Evolutionary conservation across 2,113 vertebrate species (phyloP).

Genomic region (Dunckerocampus dactyliophorus): DNA sequence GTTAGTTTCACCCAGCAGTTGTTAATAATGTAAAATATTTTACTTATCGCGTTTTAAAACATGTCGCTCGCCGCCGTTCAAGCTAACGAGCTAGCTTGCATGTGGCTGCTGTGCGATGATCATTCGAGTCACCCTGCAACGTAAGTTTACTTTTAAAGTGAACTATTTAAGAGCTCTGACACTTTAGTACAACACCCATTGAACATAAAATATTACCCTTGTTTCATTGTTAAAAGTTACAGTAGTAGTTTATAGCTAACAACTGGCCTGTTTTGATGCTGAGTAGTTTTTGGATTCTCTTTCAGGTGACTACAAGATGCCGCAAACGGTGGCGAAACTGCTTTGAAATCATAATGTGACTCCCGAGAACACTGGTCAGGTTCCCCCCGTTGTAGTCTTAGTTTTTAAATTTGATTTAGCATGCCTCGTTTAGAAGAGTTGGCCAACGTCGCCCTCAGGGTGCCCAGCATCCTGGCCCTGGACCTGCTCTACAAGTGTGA

Average conservation of each 20-base stretch:
- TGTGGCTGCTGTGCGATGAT: constrained; percentile 29
- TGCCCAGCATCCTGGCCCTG: constrained; percentile 77
- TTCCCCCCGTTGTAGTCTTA: not conserved
- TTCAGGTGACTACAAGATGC: constrained; percentile 54
- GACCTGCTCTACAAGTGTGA: constrained; percentile 83
- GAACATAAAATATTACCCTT: too few species aligned
- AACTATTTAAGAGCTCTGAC: too few species aligned
- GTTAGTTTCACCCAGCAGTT: not conserved
- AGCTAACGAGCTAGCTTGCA: constrained; percentile 36
- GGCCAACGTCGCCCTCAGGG: constrained; percentile 78
- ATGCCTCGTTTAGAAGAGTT: constrained; percentile 77
- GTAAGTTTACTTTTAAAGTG: constrained; percentile 26
- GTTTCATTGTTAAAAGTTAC: not conserved
- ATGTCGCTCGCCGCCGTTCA: constrained; percentile 25
- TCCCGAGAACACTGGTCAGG: not conserved
- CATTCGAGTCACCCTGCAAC: constrained; percentile 16
- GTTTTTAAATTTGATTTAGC: not conserved
- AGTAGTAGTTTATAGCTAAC: not conserved
- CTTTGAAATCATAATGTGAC: constrained; percentile 52
- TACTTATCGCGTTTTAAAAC: constrained; percentile 10
- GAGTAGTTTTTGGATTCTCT: constrained; percentile 1
- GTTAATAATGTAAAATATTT: not conserved
- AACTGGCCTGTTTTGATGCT: not conserved
- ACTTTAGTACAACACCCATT: too few species aligned
- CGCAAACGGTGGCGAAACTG: not conserved